Conservation (phyloP, 2,113 vertebrate species). For the Xiphophorus maculatus region DNA sequence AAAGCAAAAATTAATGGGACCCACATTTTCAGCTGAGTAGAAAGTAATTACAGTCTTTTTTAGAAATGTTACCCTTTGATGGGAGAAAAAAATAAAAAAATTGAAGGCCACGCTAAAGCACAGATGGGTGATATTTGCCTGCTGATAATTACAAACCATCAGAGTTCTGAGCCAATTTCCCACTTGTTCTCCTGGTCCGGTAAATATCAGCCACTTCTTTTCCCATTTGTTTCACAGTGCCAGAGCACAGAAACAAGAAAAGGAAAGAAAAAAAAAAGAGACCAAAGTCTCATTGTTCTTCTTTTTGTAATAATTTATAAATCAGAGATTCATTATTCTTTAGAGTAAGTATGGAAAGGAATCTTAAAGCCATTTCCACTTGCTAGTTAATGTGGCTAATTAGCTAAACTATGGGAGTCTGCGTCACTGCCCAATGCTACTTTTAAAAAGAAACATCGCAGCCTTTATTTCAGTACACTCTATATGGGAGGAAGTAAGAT, state of each 20-base stretch:
- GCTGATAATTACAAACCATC: conserved; percentile 57
- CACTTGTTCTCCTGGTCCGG: conserved; percentile 20
- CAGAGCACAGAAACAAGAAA: conserved; percentile 16
- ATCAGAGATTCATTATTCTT: conserved; percentile 15
- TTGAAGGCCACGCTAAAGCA: conserved; percentile 51
- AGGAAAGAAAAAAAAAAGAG: background rate
- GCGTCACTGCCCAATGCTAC: background rate
- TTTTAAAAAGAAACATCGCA: background rate
- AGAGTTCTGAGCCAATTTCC: conserved; percentile 22
- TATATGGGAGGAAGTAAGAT: background rate
- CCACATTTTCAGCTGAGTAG: conserved; percentile 48
- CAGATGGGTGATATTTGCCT: conserved; percentile 65
- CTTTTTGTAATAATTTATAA: conserved; percentile 1
- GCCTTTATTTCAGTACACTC: background rate
- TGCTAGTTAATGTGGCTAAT: background rate
- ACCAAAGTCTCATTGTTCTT: background rate
- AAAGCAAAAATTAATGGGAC: conserved; percentile 59
- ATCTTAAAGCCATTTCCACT: background rate
- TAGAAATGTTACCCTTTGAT: conserved; percentile 61
- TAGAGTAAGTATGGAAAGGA: background rate
- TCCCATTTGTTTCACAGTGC: conserved; percentile 43
- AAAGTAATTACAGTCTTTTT: conserved; percentile 71
- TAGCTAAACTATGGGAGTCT: background rate
- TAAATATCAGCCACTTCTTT: conserved; percentile 52
- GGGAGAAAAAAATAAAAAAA: conserved; percentile 10